Base-by-base conservation (phyloP, 2,797 vertebrate species). In the Enteromius anoplus region DNA sequence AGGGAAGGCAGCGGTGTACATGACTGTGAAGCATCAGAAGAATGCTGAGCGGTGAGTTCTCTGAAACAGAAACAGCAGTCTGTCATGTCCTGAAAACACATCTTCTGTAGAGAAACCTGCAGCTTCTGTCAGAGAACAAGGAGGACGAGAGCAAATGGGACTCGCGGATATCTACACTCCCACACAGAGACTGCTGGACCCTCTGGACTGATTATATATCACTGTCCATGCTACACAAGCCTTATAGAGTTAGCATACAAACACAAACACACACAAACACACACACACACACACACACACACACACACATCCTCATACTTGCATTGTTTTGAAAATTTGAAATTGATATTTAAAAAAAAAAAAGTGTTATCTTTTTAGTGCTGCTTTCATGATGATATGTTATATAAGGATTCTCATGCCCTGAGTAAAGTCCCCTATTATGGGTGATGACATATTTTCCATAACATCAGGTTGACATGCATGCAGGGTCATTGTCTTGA, bases 21-120 rank as follows among this genome's bases (percentile, higher is more conserved):
- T 21, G 60, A 75, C 51, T 23, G 75, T 64, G 45, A 78, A 78
- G 47, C 42, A 51, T 40, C 8, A 23, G 32, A 55, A 68, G 32
- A 79, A 79, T 79, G 65, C 64, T 29, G 77, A 69, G 15, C 9
- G 34, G 77, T 55, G 49, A 79, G 4, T 26, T 75, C 29, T 68
- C 47, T 53, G 14, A 40, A 12, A 10, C 12, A 60, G 53, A 60
- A 42, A 60, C 73, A 40, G 21, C 32, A 6, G 19, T 55, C 6
- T 47, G 75, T 51, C 75, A n/a, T 47, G 17, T 9, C 4, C 42
- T n/a, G 42, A 34, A 78, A 32, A 15, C 60, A 78, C 26, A 29
- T 66, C 29, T 78, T 42, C 49, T 32, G 29, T 1, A 21, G 40
- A 49, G 26, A 32, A 23, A 60, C 42, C 45, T 23, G 19, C 3